Conservation (phyloP, 2,888 invertebrate genomes). For the Metellina segmentata region DNA sequence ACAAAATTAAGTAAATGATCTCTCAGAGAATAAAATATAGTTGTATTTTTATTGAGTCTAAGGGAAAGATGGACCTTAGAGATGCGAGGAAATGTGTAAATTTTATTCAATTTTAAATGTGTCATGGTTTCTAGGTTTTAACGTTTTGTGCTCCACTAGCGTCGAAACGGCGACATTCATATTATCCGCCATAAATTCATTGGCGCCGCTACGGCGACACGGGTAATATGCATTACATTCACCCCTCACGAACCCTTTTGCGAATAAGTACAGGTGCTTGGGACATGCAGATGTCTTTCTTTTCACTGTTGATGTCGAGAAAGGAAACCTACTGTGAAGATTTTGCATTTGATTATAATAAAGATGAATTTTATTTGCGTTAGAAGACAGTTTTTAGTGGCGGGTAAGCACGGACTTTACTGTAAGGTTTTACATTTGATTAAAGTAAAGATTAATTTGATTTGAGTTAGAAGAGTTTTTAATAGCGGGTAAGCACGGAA, state of each 20-base stretch:
- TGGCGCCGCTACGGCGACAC: background rate
- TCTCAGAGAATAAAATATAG: too few species aligned
- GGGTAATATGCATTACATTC: background rate
- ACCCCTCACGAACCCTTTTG: background rate
- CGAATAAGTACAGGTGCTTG: background rate
- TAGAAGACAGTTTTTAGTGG: too few species aligned
- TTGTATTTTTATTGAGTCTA: too few species aligned
- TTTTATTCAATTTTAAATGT: background rate
- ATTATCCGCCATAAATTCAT: background rate
- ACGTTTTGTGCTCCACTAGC: background rate
- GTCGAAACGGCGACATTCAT: background rate
- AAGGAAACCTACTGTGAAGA: background rate
- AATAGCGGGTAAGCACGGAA: too few species aligned
- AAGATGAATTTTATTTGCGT: too few species aligned
- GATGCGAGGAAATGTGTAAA: background rate
- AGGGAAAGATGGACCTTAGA: too few species aligned
- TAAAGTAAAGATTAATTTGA: too few species aligned
- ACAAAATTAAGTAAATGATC: too few species aligned
- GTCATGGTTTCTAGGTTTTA: background rate
- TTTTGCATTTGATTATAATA: too few species aligned
- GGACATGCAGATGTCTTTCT: background rate
- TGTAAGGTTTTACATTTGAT: too few species aligned
- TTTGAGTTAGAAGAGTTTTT: too few species aligned
- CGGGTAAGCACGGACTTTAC: too few species aligned
- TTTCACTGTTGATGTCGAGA: background rate